A percentile compares a stretch with the other conserved stretches of the same genome.
Conservation (phyloP, 1,140 invertebrate genomes). For the Orussus abietinus region DNA sequence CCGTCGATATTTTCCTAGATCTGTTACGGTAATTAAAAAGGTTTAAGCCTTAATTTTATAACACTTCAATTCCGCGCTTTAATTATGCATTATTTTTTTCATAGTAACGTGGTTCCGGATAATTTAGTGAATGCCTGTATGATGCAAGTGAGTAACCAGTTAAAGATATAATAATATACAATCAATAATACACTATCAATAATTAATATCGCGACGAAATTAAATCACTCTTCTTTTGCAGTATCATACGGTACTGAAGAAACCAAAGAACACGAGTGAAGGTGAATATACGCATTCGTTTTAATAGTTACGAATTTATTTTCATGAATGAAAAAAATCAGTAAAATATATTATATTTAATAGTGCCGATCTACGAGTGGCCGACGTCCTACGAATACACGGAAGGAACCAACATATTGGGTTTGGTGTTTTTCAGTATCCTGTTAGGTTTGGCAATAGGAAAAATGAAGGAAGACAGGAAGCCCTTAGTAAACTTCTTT, state of each 20-base stretch:
- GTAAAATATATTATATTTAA: conserved; percentile 8
- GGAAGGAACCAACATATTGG: conserved; percentile 58
- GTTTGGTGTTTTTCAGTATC: conserved; percentile 57
- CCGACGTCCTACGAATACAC: conserved; percentile 41
- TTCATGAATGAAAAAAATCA: too few species aligned
- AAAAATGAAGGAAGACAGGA: conserved; percentile 48
- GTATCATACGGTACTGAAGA: conserved; percentile 41
- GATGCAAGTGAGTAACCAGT: too few species aligned
- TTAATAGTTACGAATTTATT: conserved; percentile 1
- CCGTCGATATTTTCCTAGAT: conserved; percentile 68
- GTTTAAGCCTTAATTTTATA: conserved; percentile 2
- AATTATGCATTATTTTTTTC: conserved; percentile 26
- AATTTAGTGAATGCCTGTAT: conserved; percentile 63
- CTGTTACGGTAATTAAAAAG: conserved; percentile 61
- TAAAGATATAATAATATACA: too few species aligned
- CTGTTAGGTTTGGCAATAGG: conserved; percentile 55
- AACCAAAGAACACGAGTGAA: conserved; percentile 18
- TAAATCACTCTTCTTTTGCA: conserved; percentile 24
- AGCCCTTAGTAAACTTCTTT: conserved; percentile 55
- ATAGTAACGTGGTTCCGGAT: conserved; percentile 65
- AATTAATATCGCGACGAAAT: neutral
- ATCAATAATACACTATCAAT: neutral
- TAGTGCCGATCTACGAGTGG: conserved; percentile 45
- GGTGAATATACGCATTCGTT: conserved; percentile 14
- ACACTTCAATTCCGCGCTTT: conserved; percentile 6